Evolutionary conservation across 2,113 vertebrate species (phyloP).

Genomic region (Passer montanus): DNA sequence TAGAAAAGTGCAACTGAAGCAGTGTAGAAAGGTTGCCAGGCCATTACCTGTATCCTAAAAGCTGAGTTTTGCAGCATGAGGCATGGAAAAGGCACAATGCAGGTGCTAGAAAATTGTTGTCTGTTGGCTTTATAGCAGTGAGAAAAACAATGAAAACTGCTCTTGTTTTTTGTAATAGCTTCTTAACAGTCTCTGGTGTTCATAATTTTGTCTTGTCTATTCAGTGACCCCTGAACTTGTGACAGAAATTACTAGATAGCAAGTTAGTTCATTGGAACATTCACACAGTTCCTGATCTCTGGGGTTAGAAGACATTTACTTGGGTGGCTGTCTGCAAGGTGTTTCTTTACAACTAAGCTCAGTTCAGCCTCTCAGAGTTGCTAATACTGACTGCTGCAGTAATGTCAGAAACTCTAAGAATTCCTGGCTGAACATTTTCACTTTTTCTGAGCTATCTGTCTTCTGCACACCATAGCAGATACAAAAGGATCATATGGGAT

Average conservation of each 20-base stretch:
- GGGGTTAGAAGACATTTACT: background rate
- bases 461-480: background rate
- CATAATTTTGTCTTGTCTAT: background rate
- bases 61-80: background rate
- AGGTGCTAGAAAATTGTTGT: background rate
- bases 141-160: background rate
- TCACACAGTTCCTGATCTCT: background rate
- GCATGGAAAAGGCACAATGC: background rate
- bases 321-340: background rate
- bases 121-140: background rate
- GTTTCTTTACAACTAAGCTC: background rate
- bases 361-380: background rate
- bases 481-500: background rate
- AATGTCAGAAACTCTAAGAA: background rate
- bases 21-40: background rate
- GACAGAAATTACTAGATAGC: background rate
- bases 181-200: background rate
- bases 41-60: background rate
- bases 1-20: background rate
- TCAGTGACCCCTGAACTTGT: background rate
- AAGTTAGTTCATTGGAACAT: background rate
- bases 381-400: background rate
- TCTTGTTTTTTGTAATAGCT: background rate
- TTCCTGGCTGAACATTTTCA: background rate
- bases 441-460: background rate